phyloP scores from a whole-genome alignment of 2,113 vertebrate species.

The Catharus fuscescens region DNA sequence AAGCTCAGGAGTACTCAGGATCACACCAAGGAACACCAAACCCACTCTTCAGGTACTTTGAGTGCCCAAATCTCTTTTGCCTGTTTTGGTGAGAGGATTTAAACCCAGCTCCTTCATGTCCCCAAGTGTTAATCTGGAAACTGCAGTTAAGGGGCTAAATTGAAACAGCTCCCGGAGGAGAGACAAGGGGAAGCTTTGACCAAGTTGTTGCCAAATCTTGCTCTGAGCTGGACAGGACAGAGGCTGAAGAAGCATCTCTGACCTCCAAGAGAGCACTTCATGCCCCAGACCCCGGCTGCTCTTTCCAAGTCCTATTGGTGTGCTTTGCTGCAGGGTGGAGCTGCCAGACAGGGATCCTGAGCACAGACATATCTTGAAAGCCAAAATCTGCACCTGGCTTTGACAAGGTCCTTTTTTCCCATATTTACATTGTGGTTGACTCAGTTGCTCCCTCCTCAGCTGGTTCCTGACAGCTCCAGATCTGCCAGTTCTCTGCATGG shows the following conservation, averaged over 20 bases:
- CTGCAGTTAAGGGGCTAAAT: neutral
- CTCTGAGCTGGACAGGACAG: neutral
- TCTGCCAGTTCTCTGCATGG: fast-evolving
- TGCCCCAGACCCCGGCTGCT: neutral
- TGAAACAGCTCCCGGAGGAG: neutral
- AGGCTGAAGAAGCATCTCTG: neutral
- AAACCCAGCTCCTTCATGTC: neutral
- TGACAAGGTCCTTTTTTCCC: neutral
- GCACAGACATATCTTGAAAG: neutral
- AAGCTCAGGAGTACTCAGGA: neutral
- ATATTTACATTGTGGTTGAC: neutral
- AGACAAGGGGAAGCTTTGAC: neutral
- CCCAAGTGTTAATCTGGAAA: neutral
- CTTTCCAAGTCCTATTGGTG: neutral
- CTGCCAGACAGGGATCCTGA: neutral
- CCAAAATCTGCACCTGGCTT: neutral
- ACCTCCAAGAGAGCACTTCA: neutral
- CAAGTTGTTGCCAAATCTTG: neutral
- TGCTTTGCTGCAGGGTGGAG: neutral
- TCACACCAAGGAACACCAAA: neutral
- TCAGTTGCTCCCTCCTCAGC: neutral
- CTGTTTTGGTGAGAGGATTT: neutral
- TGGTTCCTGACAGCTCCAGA: neutral
- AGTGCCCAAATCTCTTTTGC: neutral
- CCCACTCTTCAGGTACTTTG: fast-evolving